Conservation (phyloP, 1,140 invertebrate species). For the Zeugodacus cucurbitae region DNA sequence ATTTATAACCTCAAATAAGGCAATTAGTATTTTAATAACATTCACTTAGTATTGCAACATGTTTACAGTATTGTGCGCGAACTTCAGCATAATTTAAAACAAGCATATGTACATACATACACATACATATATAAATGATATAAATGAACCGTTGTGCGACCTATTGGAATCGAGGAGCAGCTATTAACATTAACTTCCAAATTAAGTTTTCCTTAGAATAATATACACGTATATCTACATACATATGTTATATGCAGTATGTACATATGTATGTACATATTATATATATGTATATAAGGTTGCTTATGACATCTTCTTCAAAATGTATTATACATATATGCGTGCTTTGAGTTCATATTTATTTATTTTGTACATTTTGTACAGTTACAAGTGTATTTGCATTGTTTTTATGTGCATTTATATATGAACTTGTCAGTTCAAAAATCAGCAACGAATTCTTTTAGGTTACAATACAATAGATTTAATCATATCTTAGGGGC, state of each 20-base stretch:
- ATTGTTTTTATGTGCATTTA: not conserved
- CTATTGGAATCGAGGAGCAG: not conserved
- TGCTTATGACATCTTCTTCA: not conserved
- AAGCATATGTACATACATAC: not conserved
- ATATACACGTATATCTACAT: too few species aligned
- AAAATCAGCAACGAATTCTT: constrained; percentile 1
- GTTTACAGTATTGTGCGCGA: not conserved
- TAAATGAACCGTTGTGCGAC: not conserved
- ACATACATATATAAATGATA: not conserved
- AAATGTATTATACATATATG: not conserved
- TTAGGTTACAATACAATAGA: not conserved
- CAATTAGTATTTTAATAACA: too few species aligned
- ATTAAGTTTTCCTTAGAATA: not conserved
- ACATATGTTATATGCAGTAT: too few species aligned
- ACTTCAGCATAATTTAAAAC: not conserved
- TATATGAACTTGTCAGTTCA: not conserved
- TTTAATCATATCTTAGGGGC: not conserved
- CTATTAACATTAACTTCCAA: not conserved
- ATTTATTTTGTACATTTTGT: not conserved
- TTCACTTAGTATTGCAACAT: too few species aligned
- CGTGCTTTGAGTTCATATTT: not conserved
- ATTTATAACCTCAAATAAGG: not conserved
- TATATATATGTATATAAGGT: too few species aligned
- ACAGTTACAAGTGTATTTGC: not conserved
- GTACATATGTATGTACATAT: too few species aligned